Evolutionary conservation across 2,113 vertebrate genomes (phyloP), one percentile per base, ranked within the genome.

Genomic region (Neolamprologus cancellatus): DNA sequence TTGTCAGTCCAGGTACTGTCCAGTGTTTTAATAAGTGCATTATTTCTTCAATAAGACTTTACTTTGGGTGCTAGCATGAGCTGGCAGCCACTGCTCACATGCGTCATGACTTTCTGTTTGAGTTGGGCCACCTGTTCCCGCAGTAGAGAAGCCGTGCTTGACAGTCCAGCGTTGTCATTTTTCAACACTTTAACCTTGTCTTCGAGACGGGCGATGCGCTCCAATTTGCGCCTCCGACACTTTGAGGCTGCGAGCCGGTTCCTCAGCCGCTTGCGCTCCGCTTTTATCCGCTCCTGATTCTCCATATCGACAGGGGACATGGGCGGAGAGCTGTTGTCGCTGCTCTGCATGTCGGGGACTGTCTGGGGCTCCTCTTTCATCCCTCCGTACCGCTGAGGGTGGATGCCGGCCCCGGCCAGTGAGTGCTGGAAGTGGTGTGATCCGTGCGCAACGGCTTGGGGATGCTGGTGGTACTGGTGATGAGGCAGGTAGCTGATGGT

Each of bases 191-290:
- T 98, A 78, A 99, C 98, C 66, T 98, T 98, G 90, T 99, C 98
- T 94, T 99, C 98, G 93, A 99, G 92, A 2, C 98, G 97, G 7
- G 97, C 94, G 94, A 98, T 98, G 74, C 98, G 96, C 95, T 99
- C 98, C 95, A 99, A 96, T 69, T 99, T 99, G 93, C 98, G 94
- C 95, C 95, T 96, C 88, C 98, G 96, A 94, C 98, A 99, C 86
- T 98, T 98, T 64, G 97, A 98, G 34, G 98, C 98, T 1, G 98
- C 98, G 91, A 98, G 90, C 36, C 98, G 96, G 96, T 98, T 99
- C 89, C 98, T 92, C 92, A 98, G 94, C 89, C 97, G 92, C 93
- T 98, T 97, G 91, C 98, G 95, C 94, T 98, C 98, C 53, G 98
- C 97, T 85, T 99, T 98, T 90, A 98, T 95, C 61, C 96, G 95